Base-by-base conservation (phyloP, 2,113 vertebrate species). In the Epinephelus fuscoguttatus region DNA sequence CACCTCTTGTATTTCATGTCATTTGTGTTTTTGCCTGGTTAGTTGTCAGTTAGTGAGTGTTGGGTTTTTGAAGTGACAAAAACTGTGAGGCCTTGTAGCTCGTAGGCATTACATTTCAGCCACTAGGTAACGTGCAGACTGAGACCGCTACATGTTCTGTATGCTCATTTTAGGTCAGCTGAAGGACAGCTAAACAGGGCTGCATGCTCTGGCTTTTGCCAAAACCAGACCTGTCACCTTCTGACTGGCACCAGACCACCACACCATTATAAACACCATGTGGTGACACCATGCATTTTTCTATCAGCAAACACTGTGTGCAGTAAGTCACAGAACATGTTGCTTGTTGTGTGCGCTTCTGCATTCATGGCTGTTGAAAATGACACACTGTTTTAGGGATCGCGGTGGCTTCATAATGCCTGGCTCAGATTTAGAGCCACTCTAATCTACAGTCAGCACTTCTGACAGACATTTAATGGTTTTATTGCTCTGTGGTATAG, bases 391-490 rank as follows among this genome's bases (percentile, higher is more conserved):
- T 57, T 88, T 78, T 81, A 70, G 69, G 53, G 50, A 27, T 70
- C 85, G 66, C 70, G 61, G 57, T 69, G 78, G 73, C 80, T 79
- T 84, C 66, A 82, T 81, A 81, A 84, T 71, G 75, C 80, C 85
- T 25, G 63, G 62, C 72, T 89, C 75, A 76, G 77, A 87, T 88
- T 85, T 86, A 85, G 75, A 82, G 80, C 73, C 57, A 25, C 78
- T 88, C 67, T 88, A 78, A 88, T 92, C 82, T 88, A 71, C 79
- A 90, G 88, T 91, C 92, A 90, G 90, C 88, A 90, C 91, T 92
- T 91, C 85, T 87, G 86, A 86, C 85, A 79, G 81, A 80, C 79
- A 40, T 86, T 86, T 86, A 91, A 87, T 92, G 87, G 84, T 86
- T 89, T 89, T 89, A 85, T 88, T 89, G 83, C 88, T 75, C 83